Conservation (phyloP, 2,113 vertebrate genomes). For the Apistogramma diplotaenia region DNA sequence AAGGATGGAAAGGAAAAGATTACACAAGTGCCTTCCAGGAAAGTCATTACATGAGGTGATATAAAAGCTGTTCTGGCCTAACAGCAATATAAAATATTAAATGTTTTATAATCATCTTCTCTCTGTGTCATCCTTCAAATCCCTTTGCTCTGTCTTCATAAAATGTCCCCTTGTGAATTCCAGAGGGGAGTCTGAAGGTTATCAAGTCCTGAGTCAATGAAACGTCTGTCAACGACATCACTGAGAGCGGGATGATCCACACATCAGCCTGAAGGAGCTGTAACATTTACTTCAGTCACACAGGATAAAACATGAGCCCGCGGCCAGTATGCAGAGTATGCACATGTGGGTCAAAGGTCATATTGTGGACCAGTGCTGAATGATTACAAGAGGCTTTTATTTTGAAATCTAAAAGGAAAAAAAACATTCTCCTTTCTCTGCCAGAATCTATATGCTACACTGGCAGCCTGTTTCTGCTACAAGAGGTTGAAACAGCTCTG, state of each 20-base stretch:
- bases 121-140: constrained; percentile 9
- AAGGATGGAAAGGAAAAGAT: background rate
- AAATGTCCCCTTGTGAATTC: background rate
- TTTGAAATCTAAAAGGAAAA: background rate
- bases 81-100: background rate
- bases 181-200: background rate
- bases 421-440: no score
- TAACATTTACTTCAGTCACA: no score
- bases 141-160: background rate
- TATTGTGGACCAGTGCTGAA: background rate
- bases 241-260: background rate
- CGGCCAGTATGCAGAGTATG: no score
- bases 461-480: no score
- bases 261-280: no score
- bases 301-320: background rate
- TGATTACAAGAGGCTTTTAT: background rate
- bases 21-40: background rate
- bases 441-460: no score
- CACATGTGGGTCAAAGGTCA: background rate
- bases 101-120: constrained; percentile 4
- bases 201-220: background rate
- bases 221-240: background rate
- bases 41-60: background rate
- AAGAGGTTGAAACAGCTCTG: no score
- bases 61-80: background rate